Conservation (phyloP, 2,888 invertebrate species). For the Zaprionus bogoriensis region DNA sequence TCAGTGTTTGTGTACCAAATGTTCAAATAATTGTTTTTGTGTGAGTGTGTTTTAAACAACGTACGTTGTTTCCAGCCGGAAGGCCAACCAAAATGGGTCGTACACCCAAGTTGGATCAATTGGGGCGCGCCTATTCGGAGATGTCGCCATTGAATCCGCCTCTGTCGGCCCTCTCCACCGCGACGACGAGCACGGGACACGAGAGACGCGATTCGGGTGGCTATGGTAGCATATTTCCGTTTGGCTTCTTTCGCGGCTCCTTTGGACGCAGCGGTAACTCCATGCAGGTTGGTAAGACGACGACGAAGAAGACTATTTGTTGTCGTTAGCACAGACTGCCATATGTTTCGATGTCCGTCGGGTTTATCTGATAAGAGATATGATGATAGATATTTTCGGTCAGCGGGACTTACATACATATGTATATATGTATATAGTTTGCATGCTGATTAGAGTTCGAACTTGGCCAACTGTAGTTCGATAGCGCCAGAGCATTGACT, state of each 20-base stretch:
- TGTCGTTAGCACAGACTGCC: no score
- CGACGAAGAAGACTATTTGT: no score
- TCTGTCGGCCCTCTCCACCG: constrained; percentile 28
- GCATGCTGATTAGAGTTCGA: constrained; percentile 43
- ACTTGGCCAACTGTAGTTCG: constrained; percentile 17
- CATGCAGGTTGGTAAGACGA: constrained; percentile 78
- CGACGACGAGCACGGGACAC: constrained; percentile 53
- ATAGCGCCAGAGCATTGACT: constrained; percentile 23
- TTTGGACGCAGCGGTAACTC: constrained; percentile 71
- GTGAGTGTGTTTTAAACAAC: constrained; percentile 10
- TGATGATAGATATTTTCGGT: constrained; percentile 14
- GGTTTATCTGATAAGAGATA: constrained; percentile 34
- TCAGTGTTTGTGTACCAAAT: constrained; percentile 10
- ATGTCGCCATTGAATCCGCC: constrained; percentile 82
- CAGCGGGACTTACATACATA: constrained; percentile 25
- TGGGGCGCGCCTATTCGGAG: constrained; percentile 81
- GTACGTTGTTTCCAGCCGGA: neutral
- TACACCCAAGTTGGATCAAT: constrained; percentile 66
- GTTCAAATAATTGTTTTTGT: constrained; percentile 5
- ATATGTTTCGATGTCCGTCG: constrained; percentile 40
- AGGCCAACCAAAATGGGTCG: constrained; percentile 61
- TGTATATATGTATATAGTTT: constrained; percentile 2
- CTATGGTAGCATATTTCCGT: constrained; percentile 82
- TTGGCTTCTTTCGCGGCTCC: constrained; percentile 80
- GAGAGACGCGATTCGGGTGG: constrained; percentile 60